Evolutionary conservation across 2,797 vertebrate genomes (phyloP), one percentile per base, ranked within the genome.

Genomic region (Oreochromis grahami): DNA sequence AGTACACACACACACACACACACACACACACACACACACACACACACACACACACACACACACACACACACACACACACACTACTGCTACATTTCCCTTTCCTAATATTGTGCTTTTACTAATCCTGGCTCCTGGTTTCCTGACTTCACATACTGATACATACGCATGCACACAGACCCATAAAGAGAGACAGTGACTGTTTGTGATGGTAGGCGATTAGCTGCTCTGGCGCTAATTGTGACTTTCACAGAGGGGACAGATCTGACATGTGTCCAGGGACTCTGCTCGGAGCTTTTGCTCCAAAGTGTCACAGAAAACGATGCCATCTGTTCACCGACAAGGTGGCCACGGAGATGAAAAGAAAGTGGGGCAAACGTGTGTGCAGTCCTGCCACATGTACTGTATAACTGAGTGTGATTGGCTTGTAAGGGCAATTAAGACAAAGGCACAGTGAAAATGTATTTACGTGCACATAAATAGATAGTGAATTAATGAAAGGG

Each of bases 301-400:
- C 83, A 85, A 77, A 4, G 34, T 80, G 76, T 74, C 79, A 72
- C 84, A 79, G 91, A 91, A 94, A 90, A 72, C 6, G 84, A 81
- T 78, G 89, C 95, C 95, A 96, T 96, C 95, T 96, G 95, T 94
- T 91, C 87, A 11, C 43, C 4, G 72, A 93, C 89, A 86, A 93
- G 92, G 93, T 91, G 85, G 91, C 84, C 76, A 86, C 72, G 5
- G 76, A 89, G 85, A 93, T 89, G 85, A 87, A 85, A 89, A 76
- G 79, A 70, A 87, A 90, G 78, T 24, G 68, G 88, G 84, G 48
- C 80, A 85, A 87, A 88, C 87, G 86, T 85, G 74, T 55, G 55
- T 81, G 78, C 63, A 58, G 78, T 78, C 86, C 81, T 65, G 78
- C 76, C 87, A 89, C 87, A 76, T 77, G 81, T 55, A 76, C 26